Evolutionary conservation across 2,797 vertebrate genomes (phyloP).

Genomic region (Protonibea diacanthus): DNA sequence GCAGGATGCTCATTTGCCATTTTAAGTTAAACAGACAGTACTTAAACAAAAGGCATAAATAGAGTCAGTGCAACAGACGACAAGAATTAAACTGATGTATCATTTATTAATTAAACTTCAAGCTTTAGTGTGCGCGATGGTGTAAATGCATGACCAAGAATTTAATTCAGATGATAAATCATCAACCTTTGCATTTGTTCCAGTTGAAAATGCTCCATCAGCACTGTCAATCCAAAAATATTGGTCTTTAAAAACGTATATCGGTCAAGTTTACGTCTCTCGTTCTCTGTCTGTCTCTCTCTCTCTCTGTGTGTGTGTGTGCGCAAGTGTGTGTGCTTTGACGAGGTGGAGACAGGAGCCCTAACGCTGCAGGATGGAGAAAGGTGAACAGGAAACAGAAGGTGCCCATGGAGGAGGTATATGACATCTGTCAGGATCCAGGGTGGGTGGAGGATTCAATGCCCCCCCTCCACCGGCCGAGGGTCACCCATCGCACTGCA

Average conservation of each 20-base stretch:
- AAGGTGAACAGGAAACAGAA: slow-evolving; percentile 87
- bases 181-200: slow-evolving; percentile 4
- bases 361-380: slow-evolving; percentile 86
- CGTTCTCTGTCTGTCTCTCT: slow-evolving; percentile 46
- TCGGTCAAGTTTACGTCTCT: slow-evolving; percentile 52
- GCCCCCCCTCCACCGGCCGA: slow-evolving; percentile 70
- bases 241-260: slow-evolving; percentile 41
- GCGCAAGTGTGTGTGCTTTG: slow-evolving; percentile 65
- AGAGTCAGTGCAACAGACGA: slow-evolving; percentile 43
- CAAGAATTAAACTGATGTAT: slow-evolving; percentile 28
- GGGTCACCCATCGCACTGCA: slow-evolving; percentile 83
- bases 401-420: slow-evolving; percentile 87
- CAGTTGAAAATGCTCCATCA: slow-evolving; percentile 3
- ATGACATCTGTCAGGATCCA: slow-evolving; percentile 86
- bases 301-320: slow-evolving; percentile 17
- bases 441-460: slow-evolving; percentile 76
- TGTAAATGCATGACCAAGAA: neutral
- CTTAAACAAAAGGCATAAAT: slow-evolving; percentile 59
- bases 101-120: slow-evolving; percentile 9
- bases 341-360: slow-evolving; percentile 80
- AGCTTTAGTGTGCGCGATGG: neutral
- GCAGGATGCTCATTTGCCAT: slow-evolving; percentile 41
- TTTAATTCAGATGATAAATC: slow-evolving; percentile 1
- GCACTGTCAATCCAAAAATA: slow-evolving; percentile 24
- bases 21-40: slow-evolving; percentile 45